Percentiles rank a stretch among this genome's conserved stretches.
Evolutionary conservation across 2,113 vertebrate genomes (phyloP).

Genomic region (Thermophis baileyi): DNA sequence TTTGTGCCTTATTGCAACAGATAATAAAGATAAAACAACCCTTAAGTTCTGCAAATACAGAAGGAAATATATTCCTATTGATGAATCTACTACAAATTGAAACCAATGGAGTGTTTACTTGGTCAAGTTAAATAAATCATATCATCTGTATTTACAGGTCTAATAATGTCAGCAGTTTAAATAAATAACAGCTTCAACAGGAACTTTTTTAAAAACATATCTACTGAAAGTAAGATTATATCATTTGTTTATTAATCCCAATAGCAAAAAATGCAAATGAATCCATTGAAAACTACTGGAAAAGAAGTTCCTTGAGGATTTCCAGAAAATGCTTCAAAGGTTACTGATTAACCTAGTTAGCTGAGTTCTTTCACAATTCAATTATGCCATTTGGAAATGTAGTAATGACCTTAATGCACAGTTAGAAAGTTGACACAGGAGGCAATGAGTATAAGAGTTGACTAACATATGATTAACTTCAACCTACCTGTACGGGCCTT

Average conservation of each 20-base stretch:
- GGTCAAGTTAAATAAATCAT: rapidly evolving
- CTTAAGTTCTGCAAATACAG: background rate
- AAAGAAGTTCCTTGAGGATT: background rate
- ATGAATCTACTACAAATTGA: rapidly evolving
- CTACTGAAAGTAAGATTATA: constrained; percentile 8
- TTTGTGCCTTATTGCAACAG: background rate
- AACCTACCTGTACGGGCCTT: background rate
- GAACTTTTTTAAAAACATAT: background rate
- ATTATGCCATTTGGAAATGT: background rate
- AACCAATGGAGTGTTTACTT: rapidly evolving
- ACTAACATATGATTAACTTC: background rate
- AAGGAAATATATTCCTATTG: rapidly evolving
- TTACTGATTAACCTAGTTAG: constrained; percentile 12
- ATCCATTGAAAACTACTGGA: constrained; percentile 34
- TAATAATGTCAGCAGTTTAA: background rate
- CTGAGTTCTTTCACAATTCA: constrained; percentile 5
- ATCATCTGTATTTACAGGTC: rapidly evolving
- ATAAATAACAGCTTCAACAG: background rate
- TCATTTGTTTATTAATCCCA: constrained; percentile 29
- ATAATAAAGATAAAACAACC: background rate
- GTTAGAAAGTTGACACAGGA: constrained; percentile 5
- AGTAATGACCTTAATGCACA: background rate
- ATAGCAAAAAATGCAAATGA: constrained; percentile 21
- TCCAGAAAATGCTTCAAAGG: constrained; percentile 45
- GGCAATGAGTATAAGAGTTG: background rate